Conservation (phyloP, 1,140 invertebrate genomes). For the Sesamia nonagrioides region DNA sequence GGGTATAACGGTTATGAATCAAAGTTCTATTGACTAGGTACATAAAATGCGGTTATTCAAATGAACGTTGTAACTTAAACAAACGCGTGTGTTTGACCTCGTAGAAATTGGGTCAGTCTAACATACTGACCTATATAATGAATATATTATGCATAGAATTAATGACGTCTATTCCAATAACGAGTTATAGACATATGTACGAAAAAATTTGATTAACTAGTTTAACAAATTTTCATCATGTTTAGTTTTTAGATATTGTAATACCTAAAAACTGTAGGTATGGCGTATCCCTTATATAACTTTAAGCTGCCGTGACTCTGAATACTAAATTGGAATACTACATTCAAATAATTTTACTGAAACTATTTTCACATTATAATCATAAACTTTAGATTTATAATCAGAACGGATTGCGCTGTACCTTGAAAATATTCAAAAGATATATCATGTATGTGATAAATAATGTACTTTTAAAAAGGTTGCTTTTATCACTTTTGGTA, state of each 20-base stretch:
- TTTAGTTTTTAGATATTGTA: too few relatives aligned
- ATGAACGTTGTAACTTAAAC: background rate
- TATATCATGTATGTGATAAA: too few relatives aligned
- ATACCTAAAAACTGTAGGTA: too few relatives aligned
- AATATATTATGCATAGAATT: too few relatives aligned
- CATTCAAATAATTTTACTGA: background rate
- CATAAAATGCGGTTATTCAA: background rate
- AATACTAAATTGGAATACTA: background rate
- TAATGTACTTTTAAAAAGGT: too few relatives aligned
- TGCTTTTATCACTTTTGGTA: too few relatives aligned
- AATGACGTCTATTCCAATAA: too few relatives aligned
- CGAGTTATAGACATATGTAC: too few relatives aligned
- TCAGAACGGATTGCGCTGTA: too few relatives aligned
- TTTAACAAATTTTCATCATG: too few relatives aligned
- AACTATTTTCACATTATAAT: background rate
- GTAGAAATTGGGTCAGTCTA: conserved; percentile 9
- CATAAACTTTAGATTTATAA: background rate
- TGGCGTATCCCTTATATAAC: too few relatives aligned
- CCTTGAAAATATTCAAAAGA: background rate
- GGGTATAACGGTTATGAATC: too few relatives aligned
- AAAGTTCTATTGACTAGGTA: background rate
- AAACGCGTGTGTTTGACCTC: conserved; percentile 3
- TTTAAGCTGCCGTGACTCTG: background rate
- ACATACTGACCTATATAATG: conserved; percentile 19
- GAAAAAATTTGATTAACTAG: background rate